Evolutionary conservation across 2,888 invertebrate species (phyloP).

Genomic region (Rotaria macrura): DNA sequence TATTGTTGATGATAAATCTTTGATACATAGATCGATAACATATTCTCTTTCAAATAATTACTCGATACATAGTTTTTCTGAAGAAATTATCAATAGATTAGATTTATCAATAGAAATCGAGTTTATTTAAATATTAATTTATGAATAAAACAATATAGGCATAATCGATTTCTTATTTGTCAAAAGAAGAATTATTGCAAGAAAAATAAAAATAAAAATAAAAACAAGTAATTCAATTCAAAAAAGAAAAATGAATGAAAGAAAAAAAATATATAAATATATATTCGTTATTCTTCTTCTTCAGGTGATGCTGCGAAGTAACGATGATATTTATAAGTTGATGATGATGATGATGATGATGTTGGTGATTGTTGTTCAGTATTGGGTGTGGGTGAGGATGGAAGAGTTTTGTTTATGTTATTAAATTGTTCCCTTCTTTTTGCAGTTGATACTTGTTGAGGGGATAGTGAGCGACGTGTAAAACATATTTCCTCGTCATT

Average conservation of each 20-base stretch:
- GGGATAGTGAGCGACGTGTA: not conserved
- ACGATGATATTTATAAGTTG: not conserved
- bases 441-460: not conserved
- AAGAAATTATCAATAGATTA: not conserved
- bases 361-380: not conserved
- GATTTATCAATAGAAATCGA: not conserved
- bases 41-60: not conserved
- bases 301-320: not conserved
- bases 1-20: not conserved
- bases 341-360: not conserved
- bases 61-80: not conserved
- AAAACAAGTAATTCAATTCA: not conserved
- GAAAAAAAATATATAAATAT: not conserved
- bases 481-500: not conserved
- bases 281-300: not conserved
- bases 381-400: not conserved
- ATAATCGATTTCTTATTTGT: not conserved
- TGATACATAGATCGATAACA: not conserved
- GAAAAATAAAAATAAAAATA: not conserved
- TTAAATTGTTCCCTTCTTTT: not conserved
- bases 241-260: not conserved
- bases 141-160: not conserved
- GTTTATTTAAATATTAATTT: not conserved
- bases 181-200: not conserved
- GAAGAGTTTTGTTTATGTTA: not conserved